Evolutionary conservation across 2,888 invertebrate species (phyloP), one percentile per base, ranked within the genome.

Genomic region (Cephus runcator): DNA sequence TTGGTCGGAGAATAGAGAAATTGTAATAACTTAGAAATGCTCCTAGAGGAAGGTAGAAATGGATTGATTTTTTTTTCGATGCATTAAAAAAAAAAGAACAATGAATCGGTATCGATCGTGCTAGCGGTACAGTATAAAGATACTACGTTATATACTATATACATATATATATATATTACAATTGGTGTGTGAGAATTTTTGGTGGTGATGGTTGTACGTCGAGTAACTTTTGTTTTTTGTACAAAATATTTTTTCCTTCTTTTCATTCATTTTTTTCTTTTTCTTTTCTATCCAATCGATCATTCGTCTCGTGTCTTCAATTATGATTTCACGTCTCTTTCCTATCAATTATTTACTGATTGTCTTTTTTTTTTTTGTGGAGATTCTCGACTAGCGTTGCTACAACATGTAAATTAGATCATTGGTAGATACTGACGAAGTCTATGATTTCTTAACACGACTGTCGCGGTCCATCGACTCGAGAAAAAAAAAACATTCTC

Each of bases 141-240:
- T 40, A 40, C 40, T 15, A 40, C 15, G 15, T 40, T 40, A 40
- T 6, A 40, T 40, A 15, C 40, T 40, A 40, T 40, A 35, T 35
- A 35, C 35, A 12, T 35, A 35, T 35, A 35, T 40, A 40, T 40
- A 40, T 40, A 40, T 40, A 40, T 40, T 15, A 40, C 15, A 40
- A 40, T 33, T 69, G 30, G 69, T 83, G 78, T 71, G 69, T 80
- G 82, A 77, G 84, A 82, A 82, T 79, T 82, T 88, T 89, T 89
- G 90, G 89, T 90, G 90, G 90, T 90, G 90, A 90, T 90, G 90
- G 90, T 90, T 89, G 85, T 88, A 87, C 87, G 86, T 86, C 86
- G 84, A 86, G 84, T 87, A 40, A 40, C 6, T 40, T 40, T 40
- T 40, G 40, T 75, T 86, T 40, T 15, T 40, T 15, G 40, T 40